phyloP scores from a whole-genome alignment of 2,113 vertebrate genomes.

The Podilymbus podiceps region DNA sequence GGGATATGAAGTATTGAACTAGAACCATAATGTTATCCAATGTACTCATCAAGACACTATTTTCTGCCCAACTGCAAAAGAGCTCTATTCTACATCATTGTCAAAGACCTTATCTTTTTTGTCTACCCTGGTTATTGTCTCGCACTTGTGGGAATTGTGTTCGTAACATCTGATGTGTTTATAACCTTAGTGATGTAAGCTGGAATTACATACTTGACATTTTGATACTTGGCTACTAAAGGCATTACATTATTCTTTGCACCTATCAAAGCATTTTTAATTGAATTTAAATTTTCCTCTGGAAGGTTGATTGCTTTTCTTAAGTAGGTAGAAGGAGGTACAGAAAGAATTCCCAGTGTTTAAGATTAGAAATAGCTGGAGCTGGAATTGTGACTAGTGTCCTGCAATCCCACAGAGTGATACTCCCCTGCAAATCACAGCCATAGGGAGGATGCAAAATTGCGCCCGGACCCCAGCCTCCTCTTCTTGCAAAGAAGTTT shows the following conservation, averaged over 20 bases:
- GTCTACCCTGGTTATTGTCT: neutral
- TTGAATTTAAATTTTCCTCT: neutral
- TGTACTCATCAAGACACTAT: neutral
- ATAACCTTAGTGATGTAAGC: neutral
- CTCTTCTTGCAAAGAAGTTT: neutral
- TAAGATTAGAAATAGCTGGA: neutral
- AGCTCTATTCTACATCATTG: neutral
- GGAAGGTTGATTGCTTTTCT: neutral
- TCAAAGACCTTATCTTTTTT: neutral
- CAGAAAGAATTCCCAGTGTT: neutral
- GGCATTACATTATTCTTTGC: neutral
- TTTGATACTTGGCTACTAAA: neutral
- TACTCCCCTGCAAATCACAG: neutral
- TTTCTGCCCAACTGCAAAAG: neutral
- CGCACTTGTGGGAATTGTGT: neutral
- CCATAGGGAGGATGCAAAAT: neutral
- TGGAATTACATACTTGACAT: neutral
- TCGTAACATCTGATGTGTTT: neutral
- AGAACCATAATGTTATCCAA: neutral
- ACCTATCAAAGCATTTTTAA: neutral
- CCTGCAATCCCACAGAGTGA: neutral
- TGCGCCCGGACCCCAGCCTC: neutral
- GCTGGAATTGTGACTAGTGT: neutral
- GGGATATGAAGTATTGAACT: neutral
- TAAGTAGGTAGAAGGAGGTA: neutral